phyloP scores from a whole-genome alignment of 2,797 vertebrate genomes.

The Dryobates pubescens region DNA sequence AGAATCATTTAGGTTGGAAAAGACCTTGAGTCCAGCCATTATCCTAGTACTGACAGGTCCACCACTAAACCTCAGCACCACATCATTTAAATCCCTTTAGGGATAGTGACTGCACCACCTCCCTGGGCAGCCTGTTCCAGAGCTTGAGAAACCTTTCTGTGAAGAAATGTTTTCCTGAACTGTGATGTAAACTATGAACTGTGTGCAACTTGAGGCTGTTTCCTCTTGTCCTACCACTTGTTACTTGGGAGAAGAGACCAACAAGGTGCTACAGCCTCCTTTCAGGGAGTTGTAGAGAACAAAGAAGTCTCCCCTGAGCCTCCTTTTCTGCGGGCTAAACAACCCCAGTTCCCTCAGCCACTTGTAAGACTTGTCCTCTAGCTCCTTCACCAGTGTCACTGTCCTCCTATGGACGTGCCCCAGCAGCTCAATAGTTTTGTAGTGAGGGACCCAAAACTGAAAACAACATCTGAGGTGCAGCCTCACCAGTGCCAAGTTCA shows the following conservation, averaged over 20 bases:
- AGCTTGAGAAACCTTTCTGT: too few relatives aligned
- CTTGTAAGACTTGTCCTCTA: neutral
- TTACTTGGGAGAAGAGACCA: neutral
- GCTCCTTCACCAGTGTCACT: neutral
- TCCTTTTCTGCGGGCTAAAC: neutral
- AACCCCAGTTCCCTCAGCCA: neutral
- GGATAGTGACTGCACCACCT: neutral
- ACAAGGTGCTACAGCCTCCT: neutral
- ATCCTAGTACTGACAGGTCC: neutral
- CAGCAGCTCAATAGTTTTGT: neutral
- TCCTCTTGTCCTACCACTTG: neutral
- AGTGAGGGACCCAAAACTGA: neutral
- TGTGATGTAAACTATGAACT: neutral
- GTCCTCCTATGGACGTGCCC: neutral
- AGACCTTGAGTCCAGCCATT: neutral
- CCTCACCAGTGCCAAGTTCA: neutral
- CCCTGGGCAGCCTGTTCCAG: neutral
- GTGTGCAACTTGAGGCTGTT: neutral
- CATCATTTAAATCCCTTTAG: neutral
- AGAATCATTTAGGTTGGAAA: neutral
- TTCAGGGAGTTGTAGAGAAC: neutral
- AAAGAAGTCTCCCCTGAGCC: neutral
- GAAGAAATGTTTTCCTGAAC: neutral
- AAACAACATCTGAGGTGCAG: rapidly evolving
- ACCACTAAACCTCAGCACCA: neutral